Conservation (phyloP, 23 tunicate species). For the Aplidium turbinatum region DNA sequence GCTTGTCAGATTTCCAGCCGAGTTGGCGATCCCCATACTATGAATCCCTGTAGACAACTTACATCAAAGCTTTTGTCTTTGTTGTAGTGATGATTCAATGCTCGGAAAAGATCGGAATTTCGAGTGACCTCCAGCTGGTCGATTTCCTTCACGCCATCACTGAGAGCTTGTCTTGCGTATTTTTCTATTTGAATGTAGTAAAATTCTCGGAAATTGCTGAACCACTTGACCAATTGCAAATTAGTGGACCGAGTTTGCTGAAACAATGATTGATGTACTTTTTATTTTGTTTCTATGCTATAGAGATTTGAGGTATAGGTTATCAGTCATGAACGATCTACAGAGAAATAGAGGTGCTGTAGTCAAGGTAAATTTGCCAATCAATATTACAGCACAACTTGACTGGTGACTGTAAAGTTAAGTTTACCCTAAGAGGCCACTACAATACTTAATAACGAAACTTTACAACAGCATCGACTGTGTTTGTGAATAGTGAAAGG, state of each 20-base stretch:
- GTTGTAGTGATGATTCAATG: conserved; percentile 90
- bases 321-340: too few species aligned
- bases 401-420: too few species aligned
- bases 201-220: conserved; percentile 97
- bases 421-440: too few species aligned
- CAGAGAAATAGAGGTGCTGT: too few species aligned
- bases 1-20: too few species aligned
- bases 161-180: conserved; percentile 85
- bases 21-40: too few species aligned
- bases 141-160: conserved; percentile 57
- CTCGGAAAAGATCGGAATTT: conserved; percentile 85
- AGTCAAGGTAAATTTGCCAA: too few species aligned
- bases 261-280: not conserved
- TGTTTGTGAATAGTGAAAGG: too few species aligned
- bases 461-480: too few species aligned
- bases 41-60: too few species aligned
- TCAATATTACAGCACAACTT: too few species aligned
- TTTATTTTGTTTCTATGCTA: not conserved
- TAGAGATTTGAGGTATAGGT: not conserved
- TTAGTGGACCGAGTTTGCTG: conserved; percentile 95
- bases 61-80: conserved; percentile 95
- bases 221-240: conserved; percentile 98
- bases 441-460: too few species aligned
- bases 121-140: conserved; percentile 65
- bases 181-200: conserved; percentile 98